phyloP scores from a whole-genome alignment of 2,113 vertebrate genomes.

The Tricholaema leucomelas region DNA sequence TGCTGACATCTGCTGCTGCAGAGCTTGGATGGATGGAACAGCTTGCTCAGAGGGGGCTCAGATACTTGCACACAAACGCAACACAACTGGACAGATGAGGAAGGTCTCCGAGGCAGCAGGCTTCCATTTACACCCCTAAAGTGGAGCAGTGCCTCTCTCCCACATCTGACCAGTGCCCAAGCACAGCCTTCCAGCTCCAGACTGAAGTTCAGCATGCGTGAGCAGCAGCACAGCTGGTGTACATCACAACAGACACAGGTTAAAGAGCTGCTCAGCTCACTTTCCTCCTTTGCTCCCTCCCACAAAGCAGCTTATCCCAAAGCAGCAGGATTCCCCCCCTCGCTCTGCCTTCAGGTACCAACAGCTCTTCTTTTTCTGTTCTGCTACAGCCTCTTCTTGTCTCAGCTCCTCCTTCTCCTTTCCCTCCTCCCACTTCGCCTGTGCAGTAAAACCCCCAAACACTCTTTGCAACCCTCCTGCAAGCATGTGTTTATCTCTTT shows the following conservation, averaged over 20 bases:
- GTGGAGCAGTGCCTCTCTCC: not conserved
- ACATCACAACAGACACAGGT: not conserved
- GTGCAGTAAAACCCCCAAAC: constrained; percentile 29
- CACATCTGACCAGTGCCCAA: not conserved
- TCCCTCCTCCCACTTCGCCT: not conserved
- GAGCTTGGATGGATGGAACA: fast-evolving
- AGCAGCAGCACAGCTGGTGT: not conserved
- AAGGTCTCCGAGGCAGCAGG: not conserved
- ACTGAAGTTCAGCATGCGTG: not conserved
- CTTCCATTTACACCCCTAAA: fast-evolving
- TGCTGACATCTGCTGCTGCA: not conserved
- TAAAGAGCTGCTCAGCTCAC: not conserved
- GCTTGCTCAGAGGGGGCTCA: not conserved
- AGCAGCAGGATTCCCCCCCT: not conserved
- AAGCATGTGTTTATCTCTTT: constrained; percentile 84
- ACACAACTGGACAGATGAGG: not conserved
- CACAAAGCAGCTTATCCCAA: not conserved
- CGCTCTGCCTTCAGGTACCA: constrained; percentile 62
- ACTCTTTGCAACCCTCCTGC: constrained; percentile 64
- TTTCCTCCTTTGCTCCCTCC: not conserved
- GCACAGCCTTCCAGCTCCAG: not conserved
- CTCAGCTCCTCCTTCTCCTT: not conserved
- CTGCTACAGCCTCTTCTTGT: not conserved
- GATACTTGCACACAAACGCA: not conserved
- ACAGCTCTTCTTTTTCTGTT: not conserved